Conservation (phyloP, 2,797 vertebrate genomes). For the Aplochiton taeniatus region DNA sequence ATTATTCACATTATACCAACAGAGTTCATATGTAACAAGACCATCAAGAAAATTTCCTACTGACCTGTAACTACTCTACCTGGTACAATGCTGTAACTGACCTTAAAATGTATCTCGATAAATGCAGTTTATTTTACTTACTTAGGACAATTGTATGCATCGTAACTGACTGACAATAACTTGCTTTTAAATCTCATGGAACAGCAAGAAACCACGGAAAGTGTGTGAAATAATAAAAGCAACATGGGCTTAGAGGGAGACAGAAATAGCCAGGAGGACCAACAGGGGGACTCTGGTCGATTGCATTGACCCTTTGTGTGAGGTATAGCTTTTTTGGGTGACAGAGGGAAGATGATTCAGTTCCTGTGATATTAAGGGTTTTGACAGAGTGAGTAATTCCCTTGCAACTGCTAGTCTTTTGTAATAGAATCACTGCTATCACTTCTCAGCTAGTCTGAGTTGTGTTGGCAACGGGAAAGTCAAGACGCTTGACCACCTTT, state of each 20-base stretch:
- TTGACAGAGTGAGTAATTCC: slow-evolving; percentile 49
- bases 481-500: neutral
- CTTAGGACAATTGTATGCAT: neutral
- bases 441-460: slow-evolving; percentile 30
- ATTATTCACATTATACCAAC: no score
- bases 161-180: neutral
- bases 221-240: no score
- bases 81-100: no score
- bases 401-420: slow-evolving; percentile 42
- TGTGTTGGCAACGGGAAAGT: slow-evolving; percentile 31
- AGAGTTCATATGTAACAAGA: no score
- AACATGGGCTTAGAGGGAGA: neutral
- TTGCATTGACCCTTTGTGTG: slow-evolving; percentile 13
- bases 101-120: no score
- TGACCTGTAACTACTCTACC: no score
- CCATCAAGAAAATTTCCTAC: no score
- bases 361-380: slow-evolving; percentile 35
- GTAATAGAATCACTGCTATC: neutral
- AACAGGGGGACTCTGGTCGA: neutral
- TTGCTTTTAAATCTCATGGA: neutral
- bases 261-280: neutral
- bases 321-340: slow-evolving; percentile 20
- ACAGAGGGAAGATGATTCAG: slow-evolving; percentile 43
- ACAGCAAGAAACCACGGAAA: neutral
- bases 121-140: neutral